Evolutionary conservation across 1,140 invertebrate species (phyloP).

Genomic region (Tetramorium parvispinum): DNA sequence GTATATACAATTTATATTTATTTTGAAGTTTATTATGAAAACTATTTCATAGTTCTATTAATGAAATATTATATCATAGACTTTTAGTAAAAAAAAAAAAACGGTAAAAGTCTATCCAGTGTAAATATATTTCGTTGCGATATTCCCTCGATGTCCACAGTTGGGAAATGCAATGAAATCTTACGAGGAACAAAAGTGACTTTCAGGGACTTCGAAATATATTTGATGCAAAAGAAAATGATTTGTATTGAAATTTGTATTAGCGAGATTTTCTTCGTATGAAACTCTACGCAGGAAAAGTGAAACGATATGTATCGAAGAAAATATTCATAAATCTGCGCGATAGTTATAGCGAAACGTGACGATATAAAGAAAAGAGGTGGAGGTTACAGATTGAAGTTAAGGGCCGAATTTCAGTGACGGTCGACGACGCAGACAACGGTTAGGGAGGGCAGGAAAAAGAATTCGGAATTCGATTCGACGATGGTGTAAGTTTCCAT

Average conservation of each 20-base stretch:
- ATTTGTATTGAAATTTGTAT: constrained; percentile 15
- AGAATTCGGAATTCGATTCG: constrained; percentile 70
- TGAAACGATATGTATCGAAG: constrained; percentile 27
- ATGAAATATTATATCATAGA: neutral
- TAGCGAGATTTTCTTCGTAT: neutral
- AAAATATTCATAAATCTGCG: constrained; percentile 55
- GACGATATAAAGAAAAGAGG: constrained; percentile 42
- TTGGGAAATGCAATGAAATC: neutral
- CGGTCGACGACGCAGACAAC: constrained; percentile 11
- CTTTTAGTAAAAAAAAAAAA: neutral
- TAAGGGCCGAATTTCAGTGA: constrained; percentile 17
- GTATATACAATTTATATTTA: no score
- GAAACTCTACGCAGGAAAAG: no score
- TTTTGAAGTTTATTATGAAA: neutral
- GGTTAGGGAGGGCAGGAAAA: constrained; percentile 10
- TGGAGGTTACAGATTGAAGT: constrained; percentile 53
- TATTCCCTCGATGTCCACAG: neutral
- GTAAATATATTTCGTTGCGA: neutral
- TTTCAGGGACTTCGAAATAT: neutral
- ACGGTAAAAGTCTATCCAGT: neutral
- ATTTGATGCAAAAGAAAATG: neutral
- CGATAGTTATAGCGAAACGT: constrained; percentile 22
- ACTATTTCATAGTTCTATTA: neutral
- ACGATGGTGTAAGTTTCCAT: constrained; percentile 64
- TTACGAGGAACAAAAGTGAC: neutral